Percentiles rank a stretch among this genome's conserved stretches.
Conservation (phyloP, 2,113 vertebrate species). For the Lagopus leucura region DNA sequence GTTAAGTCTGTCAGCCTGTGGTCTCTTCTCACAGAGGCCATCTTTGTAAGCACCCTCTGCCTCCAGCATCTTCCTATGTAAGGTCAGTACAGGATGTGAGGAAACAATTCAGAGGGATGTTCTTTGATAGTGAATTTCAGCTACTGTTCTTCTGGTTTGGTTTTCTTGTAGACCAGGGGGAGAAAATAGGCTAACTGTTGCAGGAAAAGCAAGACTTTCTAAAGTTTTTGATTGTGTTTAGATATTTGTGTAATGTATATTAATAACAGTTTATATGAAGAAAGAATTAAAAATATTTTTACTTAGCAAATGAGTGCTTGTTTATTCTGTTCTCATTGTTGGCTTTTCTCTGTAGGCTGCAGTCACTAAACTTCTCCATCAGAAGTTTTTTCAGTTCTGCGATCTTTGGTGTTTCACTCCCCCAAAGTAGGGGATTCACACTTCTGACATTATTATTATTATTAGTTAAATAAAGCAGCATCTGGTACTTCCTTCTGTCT, state of each 20-base stretch:
- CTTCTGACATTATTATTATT: background rate
- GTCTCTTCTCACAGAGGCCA: background rate
- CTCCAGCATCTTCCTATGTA: background rate
- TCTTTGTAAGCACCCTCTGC: background rate
- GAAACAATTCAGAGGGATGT: background rate
- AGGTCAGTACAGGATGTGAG: background rate
- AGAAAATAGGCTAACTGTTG: background rate
- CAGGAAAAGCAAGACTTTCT: background rate
- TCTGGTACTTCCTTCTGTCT: background rate
- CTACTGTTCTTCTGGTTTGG: background rate
- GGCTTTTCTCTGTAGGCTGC: background rate
- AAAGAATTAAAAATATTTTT: constrained; percentile 51
- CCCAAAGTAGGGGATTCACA: background rate
- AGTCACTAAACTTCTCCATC: background rate
- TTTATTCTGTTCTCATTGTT: background rate
- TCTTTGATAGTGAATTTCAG: background rate
- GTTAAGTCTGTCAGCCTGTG: background rate
- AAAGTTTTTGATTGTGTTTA: background rate
- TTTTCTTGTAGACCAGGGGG: background rate
- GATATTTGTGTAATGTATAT: background rate
- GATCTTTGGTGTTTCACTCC: background rate
- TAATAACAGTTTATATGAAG: constrained; percentile 18
- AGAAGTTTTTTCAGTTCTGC: background rate
- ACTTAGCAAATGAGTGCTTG: background rate
- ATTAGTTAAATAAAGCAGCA: background rate